A percentile compares a stretch with the other conserved stretches of the same genome.
Conservation (phyloP, 2,888 invertebrate genomes). For the Heterodera filipjevi region DNA sequence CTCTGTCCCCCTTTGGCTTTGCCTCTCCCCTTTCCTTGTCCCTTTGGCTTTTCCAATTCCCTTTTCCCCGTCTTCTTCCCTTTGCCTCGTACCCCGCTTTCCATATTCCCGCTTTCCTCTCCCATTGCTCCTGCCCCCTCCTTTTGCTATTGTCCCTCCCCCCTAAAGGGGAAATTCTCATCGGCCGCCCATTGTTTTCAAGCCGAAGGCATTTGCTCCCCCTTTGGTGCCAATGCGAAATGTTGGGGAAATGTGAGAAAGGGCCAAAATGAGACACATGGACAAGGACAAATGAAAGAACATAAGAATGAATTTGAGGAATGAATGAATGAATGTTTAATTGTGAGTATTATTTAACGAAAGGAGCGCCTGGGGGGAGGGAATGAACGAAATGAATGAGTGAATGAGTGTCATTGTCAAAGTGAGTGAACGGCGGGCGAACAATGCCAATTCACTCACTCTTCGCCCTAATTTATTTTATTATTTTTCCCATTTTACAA, state of each 20-base stretch:
- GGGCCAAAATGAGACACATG: conserved; percentile 5
- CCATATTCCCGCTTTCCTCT: neutral
- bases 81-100: no score
- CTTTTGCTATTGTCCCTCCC: neutral
- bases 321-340: conserved; percentile 9
- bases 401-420: conserved; percentile 6
- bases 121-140: neutral
- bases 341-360: neutral
- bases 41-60: no score
- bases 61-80: no score
- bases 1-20: no score
- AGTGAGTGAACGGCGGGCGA: neutral
- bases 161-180: neutral
- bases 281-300: neutral
- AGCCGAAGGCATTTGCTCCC: neutral
- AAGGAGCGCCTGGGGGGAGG: neutral
- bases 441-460: neutral
- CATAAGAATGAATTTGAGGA: neutral
- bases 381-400: neutral
- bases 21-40: no score
- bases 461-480: neutral
- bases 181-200: neutral
- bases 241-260: conserved; percentile 8
- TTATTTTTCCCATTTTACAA: neutral
- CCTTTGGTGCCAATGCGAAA: neutral